Evolutionary conservation across 2,888 invertebrate genomes (phyloP).

Genomic region (Chloroclysta siterata): DNA sequence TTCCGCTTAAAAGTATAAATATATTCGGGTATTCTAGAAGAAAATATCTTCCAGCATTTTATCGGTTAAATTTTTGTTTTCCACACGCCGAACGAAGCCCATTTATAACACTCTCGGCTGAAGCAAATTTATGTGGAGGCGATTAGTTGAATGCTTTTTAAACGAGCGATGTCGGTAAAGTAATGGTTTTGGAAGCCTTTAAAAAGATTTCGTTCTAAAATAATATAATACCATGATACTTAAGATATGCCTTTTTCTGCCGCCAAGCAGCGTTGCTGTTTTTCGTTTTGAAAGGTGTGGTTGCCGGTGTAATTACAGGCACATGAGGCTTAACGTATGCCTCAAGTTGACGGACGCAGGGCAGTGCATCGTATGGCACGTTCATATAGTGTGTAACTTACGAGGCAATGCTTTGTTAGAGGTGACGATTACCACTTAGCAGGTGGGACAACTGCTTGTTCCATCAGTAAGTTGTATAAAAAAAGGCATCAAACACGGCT

Average conservation of each 20-base stretch:
- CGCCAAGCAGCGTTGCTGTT: no score
- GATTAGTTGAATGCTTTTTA: constrained; percentile 69
- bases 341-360: not conserved
- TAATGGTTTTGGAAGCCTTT: constrained; percentile 43
- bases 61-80: constrained; percentile 28
- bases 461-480: no score
- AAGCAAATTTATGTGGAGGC: constrained; percentile 58
- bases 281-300: no score
- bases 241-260: no score
- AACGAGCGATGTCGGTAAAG: constrained; percentile 54
- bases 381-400: not conserved
- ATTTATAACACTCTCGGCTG: constrained; percentile 50
- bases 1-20: no score
- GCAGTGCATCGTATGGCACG: no score
- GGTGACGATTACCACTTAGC: no score
- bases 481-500: no score
- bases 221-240: not conserved
- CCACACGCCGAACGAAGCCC: constrained; percentile 36
- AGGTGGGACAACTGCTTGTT: no score
- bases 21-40: not conserved
- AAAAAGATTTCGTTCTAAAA: not conserved
- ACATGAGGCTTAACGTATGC: no score
- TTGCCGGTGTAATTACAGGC: no score
- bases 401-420: no score
- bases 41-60: constrained; percentile 20